Evolutionary conservation across 2,888 invertebrate genomes (phyloP), one percentile per base, ranked within the genome.

Genomic region (Callyntrura sp.): DNA sequence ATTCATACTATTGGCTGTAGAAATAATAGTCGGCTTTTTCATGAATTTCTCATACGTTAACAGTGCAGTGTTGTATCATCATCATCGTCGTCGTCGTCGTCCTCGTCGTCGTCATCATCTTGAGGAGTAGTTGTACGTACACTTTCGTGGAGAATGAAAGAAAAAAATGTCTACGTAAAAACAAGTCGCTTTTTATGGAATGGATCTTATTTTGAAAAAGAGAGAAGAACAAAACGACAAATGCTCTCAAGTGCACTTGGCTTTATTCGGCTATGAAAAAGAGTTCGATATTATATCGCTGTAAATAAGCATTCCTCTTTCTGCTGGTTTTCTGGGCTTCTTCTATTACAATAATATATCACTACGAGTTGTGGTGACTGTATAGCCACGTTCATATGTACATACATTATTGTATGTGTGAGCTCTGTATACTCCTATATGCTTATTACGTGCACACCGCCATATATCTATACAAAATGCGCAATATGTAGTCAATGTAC

Each of bases 11-110:
- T 84, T 89, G 89, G 84, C 79, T 78, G 84, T 79, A 83, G 84
- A 79, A 88, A 84, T 89, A 89, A 89, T 84, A 89, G 84, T 79
- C 73, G 81, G 81, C 82, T 87, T 89, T 60, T 83, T 83, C 89
- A 89, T 89, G 89, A 89, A 89, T 89, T 89, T 89, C 89, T 89
- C 89, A 89, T 89, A 79, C 78, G 84, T 84, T 84, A 89, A 78
- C 79, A 82, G 45, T 82, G 88, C 82, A 84, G 55, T 84, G 89
- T 89, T 78, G 89, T 84, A 84, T 79, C 48, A 55, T 79, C 35
- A 35, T 68, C 88, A 76, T 79, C 23, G 17, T 48, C 23, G 57
- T 76, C 57, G 62, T 85, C 48, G 35, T 35, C 35, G 35, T 35
- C 35, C 2, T 35, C 35, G 14, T 68, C 88, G 62, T 79, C 23